Evolutionary conservation across 2,113 vertebrate species (phyloP).

Genomic region (Ophiodon elongatus): DNA sequence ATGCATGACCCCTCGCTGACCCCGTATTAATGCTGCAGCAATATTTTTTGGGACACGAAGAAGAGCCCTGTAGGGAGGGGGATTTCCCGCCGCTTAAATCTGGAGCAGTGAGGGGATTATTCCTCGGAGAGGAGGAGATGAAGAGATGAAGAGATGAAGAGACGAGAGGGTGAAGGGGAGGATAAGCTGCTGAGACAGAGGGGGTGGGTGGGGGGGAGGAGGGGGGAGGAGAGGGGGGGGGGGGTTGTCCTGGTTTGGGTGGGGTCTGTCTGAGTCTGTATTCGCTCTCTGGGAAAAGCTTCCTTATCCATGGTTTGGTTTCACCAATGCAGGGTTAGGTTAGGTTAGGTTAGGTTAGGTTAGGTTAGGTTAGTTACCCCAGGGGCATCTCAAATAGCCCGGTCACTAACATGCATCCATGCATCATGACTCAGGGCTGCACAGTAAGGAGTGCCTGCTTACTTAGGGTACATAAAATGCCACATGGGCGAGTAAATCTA

Average conservation of each 20-base stretch:
- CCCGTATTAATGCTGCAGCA: not conserved
- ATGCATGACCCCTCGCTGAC: not conserved
- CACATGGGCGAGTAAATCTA: too few species aligned
- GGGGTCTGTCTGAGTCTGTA: not conserved
- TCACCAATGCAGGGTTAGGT: too few species aligned
- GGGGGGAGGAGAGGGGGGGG: not conserved
- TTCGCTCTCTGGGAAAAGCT: not conserved
- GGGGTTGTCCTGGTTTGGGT: too few species aligned
- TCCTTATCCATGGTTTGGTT: not conserved
- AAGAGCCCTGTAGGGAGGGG: not conserved
- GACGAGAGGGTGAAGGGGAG: slow-evolving; percentile 3
- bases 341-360: too few species aligned
- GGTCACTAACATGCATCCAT: too few species aligned
- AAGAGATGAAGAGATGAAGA: not conserved
- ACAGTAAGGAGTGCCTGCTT: too few species aligned
- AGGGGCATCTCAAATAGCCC: too few species aligned
- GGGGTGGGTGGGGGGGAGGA: too few species aligned
- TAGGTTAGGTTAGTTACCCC: too few species aligned
- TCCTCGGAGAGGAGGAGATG: slow-evolving; percentile 38
- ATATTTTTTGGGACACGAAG: slow-evolving; percentile 21
- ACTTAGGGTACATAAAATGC: too few species aligned
- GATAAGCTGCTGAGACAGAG: slow-evolving; percentile 6
- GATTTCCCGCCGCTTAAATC: slow-evolving; percentile 35
- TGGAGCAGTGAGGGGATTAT: slow-evolving; percentile 52
- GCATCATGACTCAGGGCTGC: too few species aligned